These are phyloP conservation scores for Odontomachus brunneus DNA, from an alignment of 1,140 invertebrate genomes.

Conservation along the genomic window DNA sequence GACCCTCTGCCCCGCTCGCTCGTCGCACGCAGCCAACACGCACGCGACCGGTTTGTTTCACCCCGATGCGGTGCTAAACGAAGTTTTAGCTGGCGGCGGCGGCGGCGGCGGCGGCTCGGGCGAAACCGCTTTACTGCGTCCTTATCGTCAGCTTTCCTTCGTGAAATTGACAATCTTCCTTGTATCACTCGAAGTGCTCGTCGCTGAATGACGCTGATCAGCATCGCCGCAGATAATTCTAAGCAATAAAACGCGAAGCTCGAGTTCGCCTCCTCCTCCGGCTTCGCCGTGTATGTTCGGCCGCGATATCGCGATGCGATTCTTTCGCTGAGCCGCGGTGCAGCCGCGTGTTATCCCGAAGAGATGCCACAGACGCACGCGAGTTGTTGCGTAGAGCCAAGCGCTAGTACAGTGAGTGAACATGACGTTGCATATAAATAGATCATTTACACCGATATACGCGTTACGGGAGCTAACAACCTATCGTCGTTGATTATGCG, in stretches of 20 bases:
- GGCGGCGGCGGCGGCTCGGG: constrained; percentile 71
- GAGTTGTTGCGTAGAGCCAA: neutral
- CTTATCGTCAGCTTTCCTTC: constrained; percentile 58
- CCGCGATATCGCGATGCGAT: constrained; percentile 15
- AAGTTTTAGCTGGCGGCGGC: constrained; percentile 80
- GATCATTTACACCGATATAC: neutral
- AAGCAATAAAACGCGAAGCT: constrained; percentile 38
- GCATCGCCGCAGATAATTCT: constrained; percentile 39
- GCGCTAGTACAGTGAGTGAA: neutral
- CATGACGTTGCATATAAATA: constrained; percentile 10
- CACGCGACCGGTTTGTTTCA: constrained; percentile 84
- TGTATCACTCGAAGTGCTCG: constrained; percentile 27
- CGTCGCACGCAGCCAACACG: constrained; percentile 78
- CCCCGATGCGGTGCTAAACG: constrained; percentile 81
- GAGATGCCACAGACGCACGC: neutral
- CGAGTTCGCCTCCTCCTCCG: neutral
- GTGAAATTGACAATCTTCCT: constrained; percentile 58
- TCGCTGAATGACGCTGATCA: constrained; percentile 32
- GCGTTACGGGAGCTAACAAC: constrained; percentile 8
- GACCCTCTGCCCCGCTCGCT: constrained; percentile 81
- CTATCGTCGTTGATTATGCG: constrained; percentile 17
- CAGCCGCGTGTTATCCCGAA: constrained; percentile 5
- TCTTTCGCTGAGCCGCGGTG: neutral
- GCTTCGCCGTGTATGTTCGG: no score
- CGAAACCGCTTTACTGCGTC: constrained; percentile 70